Percentiles rank a stretch among this genome's conserved stretches.
phyloP scores from a whole-genome alignment of 2,888 invertebrate species.

The Caenorhabditis virilis region DNA sequence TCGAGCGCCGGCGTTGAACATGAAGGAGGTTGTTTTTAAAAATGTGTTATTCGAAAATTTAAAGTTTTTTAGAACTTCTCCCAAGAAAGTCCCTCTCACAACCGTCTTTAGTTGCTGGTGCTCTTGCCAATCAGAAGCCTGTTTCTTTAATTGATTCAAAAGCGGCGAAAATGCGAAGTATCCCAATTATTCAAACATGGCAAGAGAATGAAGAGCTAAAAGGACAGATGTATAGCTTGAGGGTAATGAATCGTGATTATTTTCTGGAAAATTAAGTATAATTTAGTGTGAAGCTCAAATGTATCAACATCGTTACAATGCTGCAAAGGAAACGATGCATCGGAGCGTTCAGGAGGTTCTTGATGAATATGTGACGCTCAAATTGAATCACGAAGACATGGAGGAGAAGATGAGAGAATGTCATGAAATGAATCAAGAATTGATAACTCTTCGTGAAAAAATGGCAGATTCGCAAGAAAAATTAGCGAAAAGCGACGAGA shows the following conservation, averaged over 20 bases:
- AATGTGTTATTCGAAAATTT: too few species aligned
- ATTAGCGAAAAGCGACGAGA: neutral
- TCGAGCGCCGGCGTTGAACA: too few species aligned
- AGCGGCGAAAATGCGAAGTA: conserved; percentile 7
- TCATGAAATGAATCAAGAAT: conserved; percentile 2
- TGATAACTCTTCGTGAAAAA: conserved; percentile 1
- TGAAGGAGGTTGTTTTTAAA: too few species aligned
- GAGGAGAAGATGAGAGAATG: conserved; percentile 6
- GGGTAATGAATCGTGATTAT: conserved; percentile 1
- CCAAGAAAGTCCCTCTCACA: neutral
- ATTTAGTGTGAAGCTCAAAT: conserved; percentile 28
- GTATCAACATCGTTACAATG: conserved; percentile 12
- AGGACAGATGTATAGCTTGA: conserved; percentile 16
- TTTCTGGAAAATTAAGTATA: neutral
- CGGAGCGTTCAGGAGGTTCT: conserved; percentile 23
- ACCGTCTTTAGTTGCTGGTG: neutral
- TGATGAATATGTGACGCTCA: conserved; percentile 29
- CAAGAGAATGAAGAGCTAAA: conserved; percentile 27
- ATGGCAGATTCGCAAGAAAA: conserved; percentile 2
- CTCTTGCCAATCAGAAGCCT: too few species aligned
- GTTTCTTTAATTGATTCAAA: neutral
- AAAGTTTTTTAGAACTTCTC: too few species aligned
- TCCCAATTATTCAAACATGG: conserved; percentile 35
- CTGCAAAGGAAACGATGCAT: conserved; percentile 18
- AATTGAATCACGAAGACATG: conserved; percentile 12